phyloP scores from a whole-genome alignment of 2,113 vertebrate genomes.

The Ammodytes dubius region DNA sequence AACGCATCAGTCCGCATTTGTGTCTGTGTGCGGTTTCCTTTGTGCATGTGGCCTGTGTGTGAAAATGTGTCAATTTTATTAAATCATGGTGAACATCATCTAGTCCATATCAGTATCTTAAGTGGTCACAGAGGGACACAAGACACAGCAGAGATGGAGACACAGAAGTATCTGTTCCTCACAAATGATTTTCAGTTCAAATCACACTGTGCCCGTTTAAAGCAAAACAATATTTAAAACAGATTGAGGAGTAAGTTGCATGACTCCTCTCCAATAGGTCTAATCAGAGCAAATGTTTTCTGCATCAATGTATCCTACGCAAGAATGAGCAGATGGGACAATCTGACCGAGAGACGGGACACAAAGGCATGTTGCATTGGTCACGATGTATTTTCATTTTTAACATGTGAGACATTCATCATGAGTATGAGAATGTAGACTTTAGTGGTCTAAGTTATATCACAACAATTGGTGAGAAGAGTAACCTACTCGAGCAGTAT shows the following conservation, averaged over 20 bases:
- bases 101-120: not conserved
- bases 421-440: not conserved
- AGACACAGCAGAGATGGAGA: not conserved
- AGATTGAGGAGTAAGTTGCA: not conserved
- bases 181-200: not conserved
- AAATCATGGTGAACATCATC: not conserved
- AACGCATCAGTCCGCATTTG: not conserved
- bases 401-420: not conserved
- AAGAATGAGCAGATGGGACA: slow-evolving; percentile 26
- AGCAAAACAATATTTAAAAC: not conserved
- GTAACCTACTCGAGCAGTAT: not conserved
- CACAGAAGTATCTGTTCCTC: not conserved
- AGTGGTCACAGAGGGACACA: slow-evolving; percentile 1
- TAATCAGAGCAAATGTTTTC: not conserved
- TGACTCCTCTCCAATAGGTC: not conserved
- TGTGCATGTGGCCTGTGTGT: not conserved
- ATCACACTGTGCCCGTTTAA: not conserved
- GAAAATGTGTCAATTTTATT: not conserved
- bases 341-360: not conserved
- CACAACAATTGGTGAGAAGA: not conserved
- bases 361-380: not conserved
- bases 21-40: not conserved
- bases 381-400: not conserved
- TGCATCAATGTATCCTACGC: slow-evolving; percentile 6
- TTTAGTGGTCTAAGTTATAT: not conserved